These are phyloP conservation scores for Chymomyza amoena DNA, from an alignment of 2,888 invertebrate genomes.

Conservation along the genomic window DNA sequence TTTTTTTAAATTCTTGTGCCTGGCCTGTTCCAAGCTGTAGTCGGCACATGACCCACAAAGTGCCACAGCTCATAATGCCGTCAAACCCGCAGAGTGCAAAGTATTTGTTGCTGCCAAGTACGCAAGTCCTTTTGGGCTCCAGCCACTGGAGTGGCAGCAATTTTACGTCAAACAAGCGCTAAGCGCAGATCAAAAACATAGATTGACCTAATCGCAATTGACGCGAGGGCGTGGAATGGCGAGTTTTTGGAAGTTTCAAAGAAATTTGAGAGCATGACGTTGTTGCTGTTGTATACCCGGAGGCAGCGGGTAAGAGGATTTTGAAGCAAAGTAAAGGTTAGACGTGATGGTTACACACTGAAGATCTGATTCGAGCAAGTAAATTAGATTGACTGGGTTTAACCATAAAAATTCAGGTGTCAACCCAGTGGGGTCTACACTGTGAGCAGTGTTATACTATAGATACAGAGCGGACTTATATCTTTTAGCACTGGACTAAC, in stretches of 20 bases:
- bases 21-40: slow-evolving; percentile 87
- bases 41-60: slow-evolving; percentile 90
- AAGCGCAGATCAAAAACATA: slow-evolving; percentile 28
- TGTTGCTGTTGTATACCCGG: not conserved
- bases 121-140: slow-evolving; percentile 79
- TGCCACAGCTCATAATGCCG: slow-evolving; percentile 89
- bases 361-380: no score
- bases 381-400: no score
- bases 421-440: no score
- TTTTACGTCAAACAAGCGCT: slow-evolving; percentile 72
- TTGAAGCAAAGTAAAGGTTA: no score
- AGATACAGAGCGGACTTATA: no score
- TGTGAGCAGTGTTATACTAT: no score
- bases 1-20: slow-evolving; percentile 85
- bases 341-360: no score
- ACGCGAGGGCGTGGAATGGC: slow-evolving; percentile 83
- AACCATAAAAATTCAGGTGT: no score
- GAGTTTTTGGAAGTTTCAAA: slow-evolving; percentile 83
- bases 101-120: slow-evolving; percentile 88
- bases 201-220: slow-evolving; percentile 79
- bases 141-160: slow-evolving; percentile 61
- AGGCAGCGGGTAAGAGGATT: no score
- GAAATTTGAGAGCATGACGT: slow-evolving; percentile 81
- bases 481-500: no score
- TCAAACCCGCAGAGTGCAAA: slow-evolving; percentile 89